A percentile compares a stretch with the other conserved stretches of the same genome.
These are phyloP conservation scores for Rostratula benghalensis DNA, from an alignment of 2,113 vertebrate genomes.

Conservation along the genomic window DNA sequence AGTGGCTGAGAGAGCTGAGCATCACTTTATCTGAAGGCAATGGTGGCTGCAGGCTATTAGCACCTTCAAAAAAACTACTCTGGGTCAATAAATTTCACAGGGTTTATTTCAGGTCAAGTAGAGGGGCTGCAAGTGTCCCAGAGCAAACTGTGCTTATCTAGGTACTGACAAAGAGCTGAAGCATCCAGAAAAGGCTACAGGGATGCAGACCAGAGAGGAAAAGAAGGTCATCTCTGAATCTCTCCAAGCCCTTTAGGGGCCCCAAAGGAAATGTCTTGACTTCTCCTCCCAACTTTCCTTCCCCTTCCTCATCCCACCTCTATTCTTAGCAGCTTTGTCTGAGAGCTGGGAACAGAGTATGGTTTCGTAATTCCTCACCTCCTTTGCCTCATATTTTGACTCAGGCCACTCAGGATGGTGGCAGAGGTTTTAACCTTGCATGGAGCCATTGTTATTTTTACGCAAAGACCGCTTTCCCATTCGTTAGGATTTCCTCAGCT, in stretches of 20 bases:
- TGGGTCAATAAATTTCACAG: not conserved
- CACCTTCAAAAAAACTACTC: not conserved
- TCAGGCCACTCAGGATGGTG: not conserved
- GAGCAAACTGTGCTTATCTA: not conserved
- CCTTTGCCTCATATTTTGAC: slow-evolving; percentile 20
- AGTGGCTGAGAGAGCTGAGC: not conserved
- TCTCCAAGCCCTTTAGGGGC: slow-evolving; percentile 11
- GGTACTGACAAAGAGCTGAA: not conserved
- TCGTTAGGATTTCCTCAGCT: not conserved
- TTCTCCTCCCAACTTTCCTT: slow-evolving; percentile 55
- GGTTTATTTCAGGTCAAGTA: not conserved
- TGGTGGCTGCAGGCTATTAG: not conserved
- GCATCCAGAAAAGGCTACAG: not conserved
- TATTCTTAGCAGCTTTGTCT: slow-evolving; percentile 61
- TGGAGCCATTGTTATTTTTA: not conserved
- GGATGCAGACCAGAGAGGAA: not conserved
- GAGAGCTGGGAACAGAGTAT: not conserved
- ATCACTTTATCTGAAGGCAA: not conserved
- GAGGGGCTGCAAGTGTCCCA: not conserved
- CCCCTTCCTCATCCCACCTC: slow-evolving; percentile 41
- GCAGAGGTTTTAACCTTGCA: not conserved
- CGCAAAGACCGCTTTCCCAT: not conserved
- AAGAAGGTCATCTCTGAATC: not conserved
- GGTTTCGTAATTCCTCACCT: slow-evolving; percentile 29
- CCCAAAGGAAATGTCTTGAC: slow-evolving; percentile 52